Percentiles rank a stretch among this genome's conserved stretches.
phyloP scores from a whole-genome alignment of 1,140 invertebrate species.

The Drosophila arizonae region DNA sequence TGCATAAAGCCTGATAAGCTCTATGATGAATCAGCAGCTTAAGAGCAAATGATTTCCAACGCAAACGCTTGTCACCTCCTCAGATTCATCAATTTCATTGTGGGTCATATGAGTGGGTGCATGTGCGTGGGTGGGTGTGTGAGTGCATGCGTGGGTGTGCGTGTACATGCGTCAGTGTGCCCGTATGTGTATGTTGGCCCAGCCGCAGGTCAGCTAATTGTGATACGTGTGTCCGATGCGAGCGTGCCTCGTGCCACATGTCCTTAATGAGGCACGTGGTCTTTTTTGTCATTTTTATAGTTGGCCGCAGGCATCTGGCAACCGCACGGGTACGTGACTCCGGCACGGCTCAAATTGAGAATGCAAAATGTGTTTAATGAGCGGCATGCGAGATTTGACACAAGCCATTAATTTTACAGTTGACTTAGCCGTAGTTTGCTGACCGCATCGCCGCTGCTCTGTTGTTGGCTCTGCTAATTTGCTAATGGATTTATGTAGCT shows the following conservation, averaged over 20 bases:
- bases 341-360: slow-evolving; percentile 55
- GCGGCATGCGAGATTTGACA: slow-evolving; percentile 17
- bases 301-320: slow-evolving; percentile 17
- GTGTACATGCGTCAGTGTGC: too few relatives aligned
- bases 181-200: not conserved
- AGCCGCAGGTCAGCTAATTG: slow-evolving; percentile 33
- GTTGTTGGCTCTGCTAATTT: slow-evolving; percentile 37
- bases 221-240: slow-evolving; percentile 20
- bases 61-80: not conserved
- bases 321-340: slow-evolving; percentile 65
- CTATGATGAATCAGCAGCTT: too few relatives aligned
- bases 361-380: slow-evolving; percentile 73
- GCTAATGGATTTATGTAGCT: slow-evolving; percentile 63
- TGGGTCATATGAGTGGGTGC: too few relatives aligned
- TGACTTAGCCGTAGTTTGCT: slow-evolving; percentile 60
- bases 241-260: slow-evolving; percentile 4
- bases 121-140: too few relatives aligned
- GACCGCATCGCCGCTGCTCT: slow-evolving; percentile 4
- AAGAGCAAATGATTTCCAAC: too few relatives aligned
- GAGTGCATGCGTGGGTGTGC: too few relatives aligned
- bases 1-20: too few relatives aligned
- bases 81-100: too few relatives aligned
- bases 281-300: slow-evolving; percentile 73
- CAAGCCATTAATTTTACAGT: slow-evolving; percentile 71
- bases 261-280: slow-evolving; percentile 72